Percentiles rank a stretch among this genome's conserved stretches.
phyloP scores from a whole-genome alignment of 2,888 invertebrate species.

The Stenolophus ochropezus region DNA sequence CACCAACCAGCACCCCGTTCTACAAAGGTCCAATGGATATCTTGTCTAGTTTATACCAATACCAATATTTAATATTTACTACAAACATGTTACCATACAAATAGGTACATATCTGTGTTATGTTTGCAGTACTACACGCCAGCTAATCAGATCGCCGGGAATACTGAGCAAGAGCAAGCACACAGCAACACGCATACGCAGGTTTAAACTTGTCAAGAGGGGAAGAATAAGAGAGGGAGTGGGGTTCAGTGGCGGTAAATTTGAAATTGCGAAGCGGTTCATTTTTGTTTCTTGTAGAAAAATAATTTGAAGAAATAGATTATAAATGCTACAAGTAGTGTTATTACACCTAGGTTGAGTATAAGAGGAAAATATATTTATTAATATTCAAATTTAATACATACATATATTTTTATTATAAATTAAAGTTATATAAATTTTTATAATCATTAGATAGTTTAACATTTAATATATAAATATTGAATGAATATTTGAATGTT shows the following conservation, averaged over 20 bases:
- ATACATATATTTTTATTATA: background rate
- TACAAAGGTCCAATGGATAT: no score
- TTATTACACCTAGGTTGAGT: background rate
- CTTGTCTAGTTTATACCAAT: no score
- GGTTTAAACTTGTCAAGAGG: constrained; percentile 77
- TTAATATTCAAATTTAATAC: background rate
- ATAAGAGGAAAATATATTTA: no score
- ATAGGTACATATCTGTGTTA: background rate
- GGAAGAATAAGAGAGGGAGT: constrained; percentile 42
- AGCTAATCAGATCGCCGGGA: constrained; percentile 84
- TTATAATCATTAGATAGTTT: background rate
- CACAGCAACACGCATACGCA: constrained; percentile 91
- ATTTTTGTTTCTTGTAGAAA: background rate
- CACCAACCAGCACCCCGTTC: background rate
- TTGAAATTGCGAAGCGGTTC: background rate
- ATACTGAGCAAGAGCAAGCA: constrained; percentile 82
- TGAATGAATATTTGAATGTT: background rate
- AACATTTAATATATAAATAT: background rate
- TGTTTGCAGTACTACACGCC: constrained; percentile 88
- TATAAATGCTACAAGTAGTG: background rate
- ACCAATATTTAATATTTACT: no score
- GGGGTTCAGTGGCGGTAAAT: background rate
- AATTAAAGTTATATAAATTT: background rate
- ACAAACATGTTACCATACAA: no score
- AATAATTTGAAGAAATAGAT: background rate